phyloP scores from a whole-genome alignment of 2,113 vertebrate species.

The Chascanopsetta lugubris region DNA sequence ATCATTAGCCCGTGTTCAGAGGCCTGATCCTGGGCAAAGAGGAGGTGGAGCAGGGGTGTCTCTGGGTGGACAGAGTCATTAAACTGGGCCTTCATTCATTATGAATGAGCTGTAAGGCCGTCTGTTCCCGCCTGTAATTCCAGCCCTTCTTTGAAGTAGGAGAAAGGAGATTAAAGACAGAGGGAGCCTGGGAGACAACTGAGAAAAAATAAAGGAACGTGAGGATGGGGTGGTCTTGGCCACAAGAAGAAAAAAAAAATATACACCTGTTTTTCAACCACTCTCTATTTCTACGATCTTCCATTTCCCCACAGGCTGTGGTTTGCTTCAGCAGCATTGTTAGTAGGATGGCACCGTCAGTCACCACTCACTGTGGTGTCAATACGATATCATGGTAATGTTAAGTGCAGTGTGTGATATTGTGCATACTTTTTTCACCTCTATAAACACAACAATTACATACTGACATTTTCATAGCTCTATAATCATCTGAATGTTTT shows the following conservation, averaged over 20 bases:
- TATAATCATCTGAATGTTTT: too few species aligned
- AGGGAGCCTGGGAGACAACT: constrained; percentile 19
- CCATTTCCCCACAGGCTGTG: too few species aligned
- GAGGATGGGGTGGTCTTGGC: constrained; percentile 15
- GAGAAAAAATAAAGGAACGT: constrained; percentile 13
- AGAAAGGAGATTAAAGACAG: constrained; percentile 40
- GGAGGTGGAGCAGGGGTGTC: constrained; percentile 42
- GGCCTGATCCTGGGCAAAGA: constrained; percentile 10
- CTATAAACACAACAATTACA: too few species aligned
- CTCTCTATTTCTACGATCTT: constrained; percentile 20
- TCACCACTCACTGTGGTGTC: neutral
- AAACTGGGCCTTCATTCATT: constrained; percentile 68
- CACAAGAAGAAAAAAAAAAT: constrained; percentile 3
- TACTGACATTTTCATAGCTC: too few species aligned
- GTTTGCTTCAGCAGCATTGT: neutral
- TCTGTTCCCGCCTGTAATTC: constrained; percentile 58
- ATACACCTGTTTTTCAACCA: too few species aligned
- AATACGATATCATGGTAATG: too few species aligned
- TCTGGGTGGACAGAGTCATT: constrained; percentile 61
- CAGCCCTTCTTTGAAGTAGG: constrained; percentile 67
- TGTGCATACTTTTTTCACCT: too few species aligned
- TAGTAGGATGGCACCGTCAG: neutral
- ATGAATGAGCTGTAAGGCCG: constrained; percentile 68
- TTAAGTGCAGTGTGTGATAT: too few species aligned
- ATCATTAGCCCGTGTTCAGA: constrained; percentile 66